A percentile compares a stretch with the other conserved stretches of the same genome.
Conservation (phyloP, 2,797 vertebrate genomes). For the Helicolenus hilgendorfi region DNA sequence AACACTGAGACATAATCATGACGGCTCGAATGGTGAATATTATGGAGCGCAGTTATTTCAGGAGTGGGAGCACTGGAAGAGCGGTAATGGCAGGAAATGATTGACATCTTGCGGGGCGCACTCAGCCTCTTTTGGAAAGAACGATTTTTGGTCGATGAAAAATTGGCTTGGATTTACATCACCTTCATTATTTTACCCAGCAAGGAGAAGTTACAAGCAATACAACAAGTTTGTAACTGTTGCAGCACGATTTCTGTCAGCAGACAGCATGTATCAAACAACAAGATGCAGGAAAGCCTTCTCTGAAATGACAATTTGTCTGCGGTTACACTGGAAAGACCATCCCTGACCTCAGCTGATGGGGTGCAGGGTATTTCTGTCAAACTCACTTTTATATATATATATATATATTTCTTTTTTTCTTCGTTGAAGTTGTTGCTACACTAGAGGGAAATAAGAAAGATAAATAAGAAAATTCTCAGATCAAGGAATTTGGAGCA, state of each 20-base stretch:
- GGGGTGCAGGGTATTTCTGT: background rate
- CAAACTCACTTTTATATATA: background rate
- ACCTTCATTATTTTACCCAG: slow-evolving; percentile 78
- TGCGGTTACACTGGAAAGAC: background rate
- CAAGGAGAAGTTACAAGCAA: slow-evolving; percentile 46
- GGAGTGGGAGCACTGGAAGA: slow-evolving; percentile 56
- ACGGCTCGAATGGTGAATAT: slow-evolving; percentile 63
- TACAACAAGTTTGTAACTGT: slow-evolving; percentile 55
- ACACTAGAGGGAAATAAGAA: background rate
- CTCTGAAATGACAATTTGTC: slow-evolving; percentile 38
- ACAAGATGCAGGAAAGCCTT: slow-evolving; percentile 18
- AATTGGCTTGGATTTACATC: slow-evolving; percentile 74
- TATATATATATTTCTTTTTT: background rate
- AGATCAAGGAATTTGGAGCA: background rate
- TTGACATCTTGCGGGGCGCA: slow-evolving; percentile 61
- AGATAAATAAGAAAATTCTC: background rate
- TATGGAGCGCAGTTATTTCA: slow-evolving; percentile 71
- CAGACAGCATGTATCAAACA: slow-evolving; percentile 8
- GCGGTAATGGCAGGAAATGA: slow-evolving; percentile 75
- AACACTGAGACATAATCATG: slow-evolving; percentile 66
- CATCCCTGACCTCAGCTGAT: slow-evolving; percentile 28
- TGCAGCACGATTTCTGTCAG: slow-evolving; percentile 48
- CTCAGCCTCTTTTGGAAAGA: slow-evolving; percentile 45
- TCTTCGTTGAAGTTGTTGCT: background rate
- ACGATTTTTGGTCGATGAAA: slow-evolving; percentile 52